Evolutionary conservation across 2,113 vertebrate species (phyloP), one percentile per base, ranked within the genome.

Genomic region (Egretta garzetta): DNA sequence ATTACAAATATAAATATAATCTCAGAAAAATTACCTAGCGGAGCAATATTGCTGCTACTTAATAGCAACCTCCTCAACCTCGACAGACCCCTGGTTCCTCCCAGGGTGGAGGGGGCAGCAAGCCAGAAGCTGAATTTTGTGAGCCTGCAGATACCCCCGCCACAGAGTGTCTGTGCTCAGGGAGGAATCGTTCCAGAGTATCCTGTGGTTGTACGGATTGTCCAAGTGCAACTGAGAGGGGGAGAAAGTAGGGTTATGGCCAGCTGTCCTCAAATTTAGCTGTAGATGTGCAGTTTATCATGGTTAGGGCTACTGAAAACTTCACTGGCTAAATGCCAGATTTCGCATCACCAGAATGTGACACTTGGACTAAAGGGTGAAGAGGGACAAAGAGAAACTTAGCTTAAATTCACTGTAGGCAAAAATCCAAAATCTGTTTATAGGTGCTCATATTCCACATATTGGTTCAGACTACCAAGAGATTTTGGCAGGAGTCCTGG

Each of bases 1-100:
- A 97, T 47, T 93, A 93, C 64, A 50, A 86, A 85, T 68, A 97
- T 97, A 97, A 97, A 96, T 96, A 97, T 6, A 50, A 72, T 41
- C 62, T 83, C 53, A 81, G 55, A 88, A 85, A 80, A 9, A 6
- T 41, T 80, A 86, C 35, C 24, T 74, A 70, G 56, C 5, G 6
- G 45, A 93, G 14, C 79, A 86, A 66, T 56, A 71, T 33, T 89
- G 50, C 64, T 92, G 60, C 72, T 95, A 45, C 39, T 80, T 62
- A 59, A 81, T 30, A 85, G 56, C 86, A 84, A 27, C 41, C 60
- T 76, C 35, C 53, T 88, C 60, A 24, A 58, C 56, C 43, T 63
- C 23, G 3, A n/a, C 50, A 90, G 45, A 73, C 24, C 23, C 71
- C 47, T 60, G 27, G 17, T 58, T 79, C 86, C 62, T 88, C 26